A percentile compares a stretch with the other conserved stretches of the same genome.
Conservation (phyloP, 1,140 invertebrate species). For the Lordiphosa collinella region DNA sequence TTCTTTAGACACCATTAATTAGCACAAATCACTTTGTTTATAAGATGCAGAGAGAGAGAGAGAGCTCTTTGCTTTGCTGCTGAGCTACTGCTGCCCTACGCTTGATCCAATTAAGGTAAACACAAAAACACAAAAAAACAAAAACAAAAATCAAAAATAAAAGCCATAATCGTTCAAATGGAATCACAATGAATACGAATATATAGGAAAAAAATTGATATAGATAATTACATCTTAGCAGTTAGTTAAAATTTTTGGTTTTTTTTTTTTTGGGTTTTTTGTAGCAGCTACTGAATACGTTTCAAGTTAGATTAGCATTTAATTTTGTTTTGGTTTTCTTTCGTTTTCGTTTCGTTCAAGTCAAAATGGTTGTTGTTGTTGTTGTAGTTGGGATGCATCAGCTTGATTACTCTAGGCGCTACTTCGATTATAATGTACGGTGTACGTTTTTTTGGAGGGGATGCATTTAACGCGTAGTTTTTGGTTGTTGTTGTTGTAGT, state of each 20-base stretch:
- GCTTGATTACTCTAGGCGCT: constrained; percentile 6
- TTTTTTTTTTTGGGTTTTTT: background rate
- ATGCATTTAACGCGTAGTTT: background rate
- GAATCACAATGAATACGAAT: constrained; percentile 36
- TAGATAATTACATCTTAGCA: constrained; percentile 77
- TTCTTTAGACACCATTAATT: too few species aligned
- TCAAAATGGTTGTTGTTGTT: constrained; percentile 6
- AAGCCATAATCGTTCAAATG: too few species aligned
- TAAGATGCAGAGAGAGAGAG: too few species aligned
- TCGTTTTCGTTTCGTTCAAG: constrained; percentile 26
- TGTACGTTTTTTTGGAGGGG: constrained; percentile 5
- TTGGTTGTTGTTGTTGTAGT: constrained; percentile 12
- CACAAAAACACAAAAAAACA: background rate
- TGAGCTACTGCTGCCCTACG: too few species aligned
- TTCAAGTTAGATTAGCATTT: constrained; percentile 26
- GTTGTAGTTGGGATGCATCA: constrained; percentile 8
- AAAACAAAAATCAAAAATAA: constrained; percentile 1
- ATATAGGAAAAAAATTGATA: constrained; percentile 39
- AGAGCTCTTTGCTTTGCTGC: too few species aligned
- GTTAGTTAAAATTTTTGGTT: constrained; percentile 56
- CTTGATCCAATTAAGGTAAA: too few species aligned
- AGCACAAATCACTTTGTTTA: too few species aligned
- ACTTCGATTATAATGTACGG: background rate
- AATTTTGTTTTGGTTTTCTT: constrained; percentile 1
- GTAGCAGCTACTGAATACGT: constrained; percentile 60